Evolutionary conservation across 2,797 vertebrate species (phyloP), one percentile per base, ranked within the genome.

Genomic region (Phataginus tricuspis): DNA sequence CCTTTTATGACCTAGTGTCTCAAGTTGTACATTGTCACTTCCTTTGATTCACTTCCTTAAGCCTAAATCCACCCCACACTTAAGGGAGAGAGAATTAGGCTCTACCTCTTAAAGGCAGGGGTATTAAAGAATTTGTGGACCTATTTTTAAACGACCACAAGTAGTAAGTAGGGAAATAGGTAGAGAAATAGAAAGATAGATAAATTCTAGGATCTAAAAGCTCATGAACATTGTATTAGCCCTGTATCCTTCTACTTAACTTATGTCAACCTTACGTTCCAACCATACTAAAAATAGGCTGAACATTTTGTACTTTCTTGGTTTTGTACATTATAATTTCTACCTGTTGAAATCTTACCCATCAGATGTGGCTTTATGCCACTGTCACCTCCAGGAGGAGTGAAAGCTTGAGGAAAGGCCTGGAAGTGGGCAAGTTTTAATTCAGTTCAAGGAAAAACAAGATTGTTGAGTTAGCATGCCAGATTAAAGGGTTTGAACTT

Each of bases 361-460:
- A 31, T 95, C 19, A 77, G 16, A 39, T 80, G 27, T 37, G 39
- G 14, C 29, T 23, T 89, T 86, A 82, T 18, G 39, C 2, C 42
- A 5, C 68, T 63, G 25, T 86, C 63, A 66, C 27, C 59, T 77
- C 37, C 37, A 85, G 61, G 45, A 88, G 68, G 53, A 69, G 14
- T 84, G 34, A 51, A 75, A 83, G 23, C 75, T 49, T 77, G 74
- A 82, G 68, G 45, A 91, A 94, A 68, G 66, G 21, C 11, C 37
- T 42, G 29, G 19, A 71, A 23, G 39, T 69, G 4, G 37, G 23
- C 21, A 55, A 59, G 21, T 79, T 87, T 59, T 16, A 82, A 27
- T 91, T 89, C 61, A 78, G n/a, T 89, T 51, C 72, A 85, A 55
- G 29, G 37, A 59, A 78, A 86, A 89, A 77, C n/a, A 55, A 66